phyloP scores from a whole-genome alignment of 1,140 invertebrate species.

The Hyposmocoma kahamanoa region DNA sequence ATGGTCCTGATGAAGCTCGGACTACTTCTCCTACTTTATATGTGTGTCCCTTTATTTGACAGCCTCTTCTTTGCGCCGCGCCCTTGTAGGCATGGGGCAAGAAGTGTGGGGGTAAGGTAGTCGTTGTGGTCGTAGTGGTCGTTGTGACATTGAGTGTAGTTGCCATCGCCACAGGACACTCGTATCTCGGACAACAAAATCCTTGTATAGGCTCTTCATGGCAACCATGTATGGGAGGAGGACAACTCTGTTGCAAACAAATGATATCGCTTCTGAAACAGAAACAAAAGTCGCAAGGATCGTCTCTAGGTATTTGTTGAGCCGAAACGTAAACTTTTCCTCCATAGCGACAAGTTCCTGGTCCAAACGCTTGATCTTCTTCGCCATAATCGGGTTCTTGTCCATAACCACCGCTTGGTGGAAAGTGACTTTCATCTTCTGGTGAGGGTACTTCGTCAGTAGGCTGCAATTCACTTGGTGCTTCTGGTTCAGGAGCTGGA shows the following conservation, averaged over 20 bases:
- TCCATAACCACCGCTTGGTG: constrained; percentile 69
- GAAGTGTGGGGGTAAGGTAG: constrained; percentile 88
- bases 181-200: constrained; percentile 95
- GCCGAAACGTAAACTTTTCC: constrained; percentile 94
- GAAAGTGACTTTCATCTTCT: constrained; percentile 50
- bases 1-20: constrained; percentile 89
- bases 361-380: constrained; percentile 84
- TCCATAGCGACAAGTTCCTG: constrained; percentile 92
- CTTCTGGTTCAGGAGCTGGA: constrained; percentile 28
- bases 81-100: constrained; percentile 84
- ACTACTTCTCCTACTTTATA: constrained; percentile 90
- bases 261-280: constrained; percentile 97
- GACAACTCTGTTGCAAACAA: constrained; percentile 95
- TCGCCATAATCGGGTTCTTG: constrained; percentile 81
- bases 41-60: constrained; percentile 86
- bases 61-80: constrained; percentile 82
- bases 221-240: constrained; percentile 92
- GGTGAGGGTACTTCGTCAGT: constrained; percentile 44
- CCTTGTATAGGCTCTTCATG: constrained; percentile 93
- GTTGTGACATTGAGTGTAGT: constrained; percentile 85
- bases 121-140: constrained; percentile 89
- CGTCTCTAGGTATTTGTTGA: constrained; percentile 94
- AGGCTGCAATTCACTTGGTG: constrained; percentile 40
- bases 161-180: constrained; percentile 92
- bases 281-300: constrained; percentile 97